Evolutionary conservation across 2,113 vertebrate genomes (phyloP), one percentile per base, ranked within the genome.

Genomic region (Thermophis baileyi): DNA sequence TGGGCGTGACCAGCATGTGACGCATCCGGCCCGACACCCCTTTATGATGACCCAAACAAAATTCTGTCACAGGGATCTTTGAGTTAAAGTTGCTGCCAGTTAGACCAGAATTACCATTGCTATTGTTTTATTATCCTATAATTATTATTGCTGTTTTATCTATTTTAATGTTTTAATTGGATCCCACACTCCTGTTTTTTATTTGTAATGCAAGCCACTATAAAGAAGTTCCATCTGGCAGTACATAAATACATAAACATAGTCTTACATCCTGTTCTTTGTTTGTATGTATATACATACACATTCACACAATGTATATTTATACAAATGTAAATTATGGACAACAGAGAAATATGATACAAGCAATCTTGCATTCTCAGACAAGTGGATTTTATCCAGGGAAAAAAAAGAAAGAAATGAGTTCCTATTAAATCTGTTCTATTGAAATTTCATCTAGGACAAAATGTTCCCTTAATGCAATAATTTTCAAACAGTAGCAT

Each of bases 401-500:
- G 94, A 44, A 96, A 93, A 90, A 90, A 46, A 95, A 87, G 6
- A 49, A 50, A 50, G 50, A 50, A 96, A 92, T 86, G 44, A 95
- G 22, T 3, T 89, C 35, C 46, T 46, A 91, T 91, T 93, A 95
- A 94, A 93, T n/a, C 2, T 0, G 0, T 90, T 94, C 90, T 10
- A 9, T 18, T 60, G 86, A 95, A 94, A 94, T 93, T 95, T 87
- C 93, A 2, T 57, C n/a, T 90, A 85, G 63, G 91, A 95, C 30
- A 92, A 95, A 94, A 7, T 91, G 44, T 1, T 94, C 51, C 90
- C 16, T 11, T 95, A 92, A 89, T 93, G 6, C 11, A 95, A 91
- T 91, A 93, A 93, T 96, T 96, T 94, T 91, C 95, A 95, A 95
- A 92, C 18, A 95, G 93, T 90, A 88, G 51, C 94, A 96, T 96